These are phyloP conservation scores for Andrena bucephala DNA, from an alignment of 2,888 invertebrate species.

Conservation along the genomic window DNA sequence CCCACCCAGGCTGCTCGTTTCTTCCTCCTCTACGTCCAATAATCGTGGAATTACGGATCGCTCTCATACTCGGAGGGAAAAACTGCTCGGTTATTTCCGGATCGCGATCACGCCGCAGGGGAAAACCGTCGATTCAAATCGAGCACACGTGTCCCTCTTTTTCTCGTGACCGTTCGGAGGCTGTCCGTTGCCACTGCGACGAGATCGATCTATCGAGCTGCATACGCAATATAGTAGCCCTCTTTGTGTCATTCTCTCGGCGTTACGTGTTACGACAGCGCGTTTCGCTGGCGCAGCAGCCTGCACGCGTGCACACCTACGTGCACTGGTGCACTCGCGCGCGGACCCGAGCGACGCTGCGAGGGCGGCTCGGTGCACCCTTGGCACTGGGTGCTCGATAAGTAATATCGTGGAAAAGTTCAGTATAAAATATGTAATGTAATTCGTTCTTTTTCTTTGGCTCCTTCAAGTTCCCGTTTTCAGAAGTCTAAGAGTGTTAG, in stretches of 20 bases:
- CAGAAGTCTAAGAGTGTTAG: no score
- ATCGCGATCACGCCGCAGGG: neutral
- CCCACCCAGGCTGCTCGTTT: neutral
- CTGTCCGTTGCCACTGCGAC: conserved; percentile 5
- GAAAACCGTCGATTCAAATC: conserved; percentile 13
- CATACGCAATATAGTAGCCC: conserved; percentile 65
- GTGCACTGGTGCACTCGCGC: neutral
- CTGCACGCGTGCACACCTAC: neutral
- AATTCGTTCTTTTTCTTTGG: no score
- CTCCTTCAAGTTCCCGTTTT: no score
- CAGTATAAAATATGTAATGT: neutral
- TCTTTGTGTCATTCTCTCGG: conserved; percentile 62
- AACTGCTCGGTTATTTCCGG: conserved; percentile 22
- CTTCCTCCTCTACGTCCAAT: neutral
- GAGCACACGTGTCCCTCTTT: conserved; percentile 3
- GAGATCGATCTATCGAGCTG: conserved; percentile 64
- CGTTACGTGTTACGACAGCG: conserved; percentile 30
- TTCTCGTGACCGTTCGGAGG: conserved; percentile 17
- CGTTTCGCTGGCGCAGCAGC: conserved; percentile 16
- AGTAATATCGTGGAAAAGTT: neutral
- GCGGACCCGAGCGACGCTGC: neutral
- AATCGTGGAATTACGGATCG: neutral
- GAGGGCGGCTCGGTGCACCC: neutral
- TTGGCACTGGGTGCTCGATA: conserved; percentile 2
- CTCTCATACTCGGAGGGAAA: neutral